Evolutionary conservation across 2,113 vertebrate genomes (phyloP), one percentile per base, ranked within the genome.

Genomic region (Puntigrus tetrazona): DNA sequence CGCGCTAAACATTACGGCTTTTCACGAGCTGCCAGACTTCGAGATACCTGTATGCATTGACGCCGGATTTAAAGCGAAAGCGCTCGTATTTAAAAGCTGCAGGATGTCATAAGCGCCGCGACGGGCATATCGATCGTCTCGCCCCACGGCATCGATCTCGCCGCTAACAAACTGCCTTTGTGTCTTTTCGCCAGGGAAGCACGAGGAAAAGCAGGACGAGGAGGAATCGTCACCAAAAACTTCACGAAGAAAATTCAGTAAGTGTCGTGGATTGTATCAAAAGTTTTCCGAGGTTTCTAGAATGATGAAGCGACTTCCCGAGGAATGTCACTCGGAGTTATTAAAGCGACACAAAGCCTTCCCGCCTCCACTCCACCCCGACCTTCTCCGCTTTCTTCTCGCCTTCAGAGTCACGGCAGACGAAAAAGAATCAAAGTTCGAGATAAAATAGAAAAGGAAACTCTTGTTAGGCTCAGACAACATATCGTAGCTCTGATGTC

Each of bases 161-260:
- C 31, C 29, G 20, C 52, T 78, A 72, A 80, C 74, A 38, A 75
- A 59, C 45, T 31, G n/a, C 25, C 10, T 11, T 67, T 55, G 29
- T 65, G 27, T 73, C 31, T 41, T 78, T 65, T 81, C 43, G n/a
- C 84, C 91, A 95, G 97, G 98, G 83, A 98, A 97, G 90, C 98
- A 99, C 0, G 98, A 99, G 90, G 98, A 99, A 92, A 97, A 98
- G 88, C 98, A 99, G 85, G 95, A 97, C 22, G 97, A 99, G 92
- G 98, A 7, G 97, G 98, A 36, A 98, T 98, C 1, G 97, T 99
- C 82, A 98, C 97, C 82, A 99, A 99, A 95, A 99, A 99, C 91
- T 99, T 99, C 94, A 99, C 97, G 75, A 99, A 99, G 94, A 99
- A 98, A 94, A 98, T 99, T 91, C 98, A 99, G 98, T 99, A 91